Conservation (phyloP, 37 sponge, comb jelly and placozoan species). For the Cliona cf. orientalis region DNA sequence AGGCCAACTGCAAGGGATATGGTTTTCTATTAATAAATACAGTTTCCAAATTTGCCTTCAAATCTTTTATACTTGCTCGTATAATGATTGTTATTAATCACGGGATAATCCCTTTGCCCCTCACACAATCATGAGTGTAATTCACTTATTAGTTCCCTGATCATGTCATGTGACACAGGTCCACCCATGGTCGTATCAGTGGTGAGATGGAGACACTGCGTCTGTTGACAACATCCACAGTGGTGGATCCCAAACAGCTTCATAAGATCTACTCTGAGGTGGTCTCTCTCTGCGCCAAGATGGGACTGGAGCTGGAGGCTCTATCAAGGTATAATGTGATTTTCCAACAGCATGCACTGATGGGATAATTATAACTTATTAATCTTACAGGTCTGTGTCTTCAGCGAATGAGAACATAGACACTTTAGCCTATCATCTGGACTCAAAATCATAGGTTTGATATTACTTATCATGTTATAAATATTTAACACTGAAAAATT, state of each 20-base stretch:
- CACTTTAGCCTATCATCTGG: slow-evolving; percentile 15
- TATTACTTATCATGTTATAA: too few relatives aligned
- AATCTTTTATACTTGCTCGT: too few relatives aligned
- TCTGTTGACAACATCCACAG: slow-evolving; percentile 1
- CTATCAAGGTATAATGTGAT: slow-evolving; percentile 16
- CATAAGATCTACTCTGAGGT: slow-evolving; percentile 26
- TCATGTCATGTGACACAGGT: slow-evolving; percentile 10
- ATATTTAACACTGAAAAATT: too few relatives aligned
- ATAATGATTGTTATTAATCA: too few relatives aligned
- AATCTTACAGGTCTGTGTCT: slow-evolving; percentile 23
- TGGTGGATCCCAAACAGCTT: slow-evolving; percentile 7
- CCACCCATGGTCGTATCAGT: background rate
- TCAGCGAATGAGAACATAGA: background rate
- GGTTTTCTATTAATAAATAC: too few relatives aligned
- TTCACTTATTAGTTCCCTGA: too few relatives aligned
- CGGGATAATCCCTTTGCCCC: too few relatives aligned
- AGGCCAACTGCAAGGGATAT: too few relatives aligned
- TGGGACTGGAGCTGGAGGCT: slow-evolving; percentile 65
- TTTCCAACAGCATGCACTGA: background rate
- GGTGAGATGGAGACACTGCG: slow-evolving; percentile 24
- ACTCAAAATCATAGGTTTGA: slow-evolving; percentile 23
- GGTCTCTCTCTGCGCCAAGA: slow-evolving; percentile 9
- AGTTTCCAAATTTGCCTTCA: too few relatives aligned
- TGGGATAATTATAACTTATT: too few relatives aligned
- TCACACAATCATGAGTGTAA: too few relatives aligned